These are phyloP conservation scores for Heliconius ismenius DNA, from an alignment of 2,888 invertebrate species.

Conservation along the genomic window DNA sequence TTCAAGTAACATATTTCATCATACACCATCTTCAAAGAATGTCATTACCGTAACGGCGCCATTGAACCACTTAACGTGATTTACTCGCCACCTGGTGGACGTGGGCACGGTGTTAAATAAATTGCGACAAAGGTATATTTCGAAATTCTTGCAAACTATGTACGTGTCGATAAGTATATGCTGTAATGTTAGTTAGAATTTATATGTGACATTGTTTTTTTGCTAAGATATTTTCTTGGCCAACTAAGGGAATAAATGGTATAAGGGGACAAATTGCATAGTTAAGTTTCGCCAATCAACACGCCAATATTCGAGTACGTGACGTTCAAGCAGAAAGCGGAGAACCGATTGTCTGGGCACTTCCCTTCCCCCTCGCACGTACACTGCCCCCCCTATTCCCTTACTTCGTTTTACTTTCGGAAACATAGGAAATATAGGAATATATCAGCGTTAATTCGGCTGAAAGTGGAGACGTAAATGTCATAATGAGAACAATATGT, in stretches of 20 bases:
- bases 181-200: conserved; percentile 3
- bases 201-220: not conserved
- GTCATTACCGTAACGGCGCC: conserved; percentile 47
- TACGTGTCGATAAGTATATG: conserved; percentile 4
- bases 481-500: too few species aligned
- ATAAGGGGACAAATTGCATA: too few species aligned
- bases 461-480: too few species aligned
- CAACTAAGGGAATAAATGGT: too few species aligned
- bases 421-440: too few species aligned
- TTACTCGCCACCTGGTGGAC: conserved; percentile 40
- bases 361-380: too few species aligned
- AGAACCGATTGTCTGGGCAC: not conserved
- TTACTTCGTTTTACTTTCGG: too few species aligned
- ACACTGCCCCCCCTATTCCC: too few species aligned
- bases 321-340: not conserved
- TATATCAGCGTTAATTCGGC: too few species aligned
- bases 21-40: conserved; percentile 20
- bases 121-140: conserved; percentile 13
- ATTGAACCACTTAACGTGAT: conserved; percentile 54
- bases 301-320: not conserved
- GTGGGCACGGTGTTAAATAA: conserved; percentile 28
- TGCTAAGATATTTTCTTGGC: not conserved
- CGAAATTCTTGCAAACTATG: not conserved
- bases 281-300: not conserved
- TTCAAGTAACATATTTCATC: not conserved